Base-by-base conservation (phyloP, 2,888 invertebrate species). In the Watsonalla binaria region DNA sequence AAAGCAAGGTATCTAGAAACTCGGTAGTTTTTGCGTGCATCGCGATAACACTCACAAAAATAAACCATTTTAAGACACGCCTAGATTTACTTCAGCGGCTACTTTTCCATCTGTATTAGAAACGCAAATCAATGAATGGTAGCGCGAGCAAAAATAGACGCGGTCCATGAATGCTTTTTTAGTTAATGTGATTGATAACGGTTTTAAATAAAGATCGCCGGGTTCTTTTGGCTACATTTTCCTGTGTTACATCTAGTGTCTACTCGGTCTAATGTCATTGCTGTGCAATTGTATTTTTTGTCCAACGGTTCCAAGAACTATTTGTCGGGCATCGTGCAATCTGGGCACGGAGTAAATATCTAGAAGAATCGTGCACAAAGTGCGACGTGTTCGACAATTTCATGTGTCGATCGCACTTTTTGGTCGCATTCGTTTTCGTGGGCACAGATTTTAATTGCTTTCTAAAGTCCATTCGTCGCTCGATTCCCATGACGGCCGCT, bases 401-500 rank as follows among this genome's bases (percentile, higher is more conserved):
- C 76, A 84, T 79, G 82, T 83, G 79, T 84, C 83, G 76, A 77
- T 78, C 74, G 78, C 75, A 80, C 76, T 82, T 85, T 83, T 82
- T 78, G 76, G 77, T 74, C 64, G 74, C 71, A 66, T 70, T 73
- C 72, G 70, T 72, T 77, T 77, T 76, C 77, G 76, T 78, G 78
- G 72, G 79, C 83, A 85, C 80, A 62, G 72, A 86, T 84, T 88
- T 86, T 90, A 90, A 90, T 90, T 90, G 84, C 89, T 88, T 90
- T 88, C 86, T 83, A 84, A 85, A 86, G 78, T 84, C 80, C 80
- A 84, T 85, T 85, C 85, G 85, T 80, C 82, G 81, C 80, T 83
- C 81, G 80, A 89, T 89, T 90, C 90, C 89, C 90, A 90, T 86
- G 90, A 84, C 88, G 80, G 84, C 79, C 82, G 81, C 84, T 82